Evolutionary conservation across 2,113 vertebrate species (phyloP).

Genomic region (Cyphomyrus discorhynchus): DNA sequence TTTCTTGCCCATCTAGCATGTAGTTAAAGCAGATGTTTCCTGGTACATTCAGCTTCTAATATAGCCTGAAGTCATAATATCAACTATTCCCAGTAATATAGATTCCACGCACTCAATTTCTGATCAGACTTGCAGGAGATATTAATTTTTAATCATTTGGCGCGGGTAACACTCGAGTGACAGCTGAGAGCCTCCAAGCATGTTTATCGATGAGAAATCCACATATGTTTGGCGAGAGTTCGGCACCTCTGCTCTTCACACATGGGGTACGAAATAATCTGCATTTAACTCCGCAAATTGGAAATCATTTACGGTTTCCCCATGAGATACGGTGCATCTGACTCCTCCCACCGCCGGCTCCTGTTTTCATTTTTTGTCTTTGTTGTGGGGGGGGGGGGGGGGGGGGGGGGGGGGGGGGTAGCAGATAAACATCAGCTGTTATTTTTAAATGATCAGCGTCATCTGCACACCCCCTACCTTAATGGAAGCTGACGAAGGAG

Average conservation of each 20-base stretch:
- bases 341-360: neutral
- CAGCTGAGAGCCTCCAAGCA: neutral
- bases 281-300: neutral
- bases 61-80: neutral
- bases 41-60: neutral
- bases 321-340: neutral
- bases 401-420: too few species aligned
- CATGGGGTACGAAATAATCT: neutral
- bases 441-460: neutral
- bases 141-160: neutral
- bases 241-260: neutral
- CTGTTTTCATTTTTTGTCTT: too few species aligned
- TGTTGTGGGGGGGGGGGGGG: too few species aligned
- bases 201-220: neutral
- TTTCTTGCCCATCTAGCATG: neutral
- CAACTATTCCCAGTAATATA: neutral
- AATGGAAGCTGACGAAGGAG: neutral
- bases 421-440: neutral
- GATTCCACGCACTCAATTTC: neutral
- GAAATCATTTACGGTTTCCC: neutral
- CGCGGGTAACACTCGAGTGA: neutral
- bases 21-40: neutral
- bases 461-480: neutral
- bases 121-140: neutral
- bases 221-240: neutral